These are phyloP conservation scores for Pseudococcus longispinus DNA, from an alignment of 2,888 invertebrate genomes.

Conservation along the genomic window DNA sequence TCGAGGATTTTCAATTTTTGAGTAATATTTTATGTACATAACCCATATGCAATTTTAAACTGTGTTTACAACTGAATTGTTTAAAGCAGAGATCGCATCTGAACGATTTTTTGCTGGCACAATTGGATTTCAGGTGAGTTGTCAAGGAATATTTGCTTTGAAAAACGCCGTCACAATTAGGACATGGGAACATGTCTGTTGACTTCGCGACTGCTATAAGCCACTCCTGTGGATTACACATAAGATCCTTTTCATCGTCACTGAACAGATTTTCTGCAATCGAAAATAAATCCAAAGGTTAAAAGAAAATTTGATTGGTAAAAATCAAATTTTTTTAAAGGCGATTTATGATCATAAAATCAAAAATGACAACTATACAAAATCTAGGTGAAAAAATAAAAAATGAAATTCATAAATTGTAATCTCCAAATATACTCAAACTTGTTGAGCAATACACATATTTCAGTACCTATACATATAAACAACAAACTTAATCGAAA, in stretches of 20 bases:
- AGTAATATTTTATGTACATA: not conserved
- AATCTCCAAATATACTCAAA: no score
- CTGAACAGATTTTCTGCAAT: not conserved
- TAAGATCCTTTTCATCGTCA: not conserved
- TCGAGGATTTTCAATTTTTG: no score
- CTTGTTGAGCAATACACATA: no score
- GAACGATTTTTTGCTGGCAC: constrained; percentile 66
- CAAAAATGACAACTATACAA: no score
- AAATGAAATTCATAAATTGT: no score
- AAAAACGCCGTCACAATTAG: constrained; percentile 60
- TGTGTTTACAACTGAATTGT: not conserved
- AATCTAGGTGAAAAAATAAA: no score
- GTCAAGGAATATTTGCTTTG: constrained; percentile 59
- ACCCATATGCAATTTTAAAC: not conserved
- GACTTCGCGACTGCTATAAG: not conserved
- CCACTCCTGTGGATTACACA: not conserved
- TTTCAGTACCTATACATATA: no score
- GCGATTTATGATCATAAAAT: no score
- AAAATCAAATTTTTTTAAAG: no score
- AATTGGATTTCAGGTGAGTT: constrained; percentile 62
- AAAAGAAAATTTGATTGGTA: no score
- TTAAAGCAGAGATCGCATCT: constrained; percentile 60
- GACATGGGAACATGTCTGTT: not conserved
- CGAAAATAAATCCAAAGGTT: not conserved
- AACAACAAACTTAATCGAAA: no score